Percentiles rank a stretch among this genome's conserved stretches.
Conservation (phyloP, 2,797 vertebrate genomes). For the Sebastes itinus region DNA sequence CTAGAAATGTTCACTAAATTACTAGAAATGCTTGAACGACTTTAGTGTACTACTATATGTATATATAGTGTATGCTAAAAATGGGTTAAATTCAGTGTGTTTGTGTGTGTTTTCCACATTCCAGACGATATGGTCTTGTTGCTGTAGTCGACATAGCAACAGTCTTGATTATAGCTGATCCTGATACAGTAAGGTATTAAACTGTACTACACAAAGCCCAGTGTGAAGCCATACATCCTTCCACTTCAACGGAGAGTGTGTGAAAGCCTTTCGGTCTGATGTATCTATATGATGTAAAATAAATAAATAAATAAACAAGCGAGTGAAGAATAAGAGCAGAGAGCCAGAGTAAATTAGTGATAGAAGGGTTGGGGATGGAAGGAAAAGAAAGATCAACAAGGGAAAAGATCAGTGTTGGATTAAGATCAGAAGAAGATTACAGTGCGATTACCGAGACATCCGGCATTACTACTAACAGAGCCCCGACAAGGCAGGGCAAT, state of each 20-base stretch:
- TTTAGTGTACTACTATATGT: not conserved
- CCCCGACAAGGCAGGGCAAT: conserved; percentile 38
- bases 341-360: conserved; percentile 20
- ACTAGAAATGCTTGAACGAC: not conserved
- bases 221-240: conserved; percentile 50
- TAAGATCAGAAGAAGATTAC: conserved; percentile 62
- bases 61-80: not conserved
- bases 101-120: not conserved
- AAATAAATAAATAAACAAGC: not conserved
- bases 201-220: not conserved
- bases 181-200: not conserved
- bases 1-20: not conserved
- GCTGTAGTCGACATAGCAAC: not conserved
- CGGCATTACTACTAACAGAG: conserved; percentile 53
- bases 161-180: not conserved
- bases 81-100: not conserved
- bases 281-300: not conserved
- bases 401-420: conserved; percentile 61
- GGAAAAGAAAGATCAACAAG: conserved; percentile 46
- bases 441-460: conserved; percentile 53
- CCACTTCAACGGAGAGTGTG: not conserved
- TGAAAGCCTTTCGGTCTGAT: conserved; percentile 24
- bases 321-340: conserved; percentile 6
- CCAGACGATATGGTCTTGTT: not conserved
- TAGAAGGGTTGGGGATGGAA: not conserved